Conservation (phyloP, 1,140 invertebrate genomes). For the Hypothenemus hampei region DNA sequence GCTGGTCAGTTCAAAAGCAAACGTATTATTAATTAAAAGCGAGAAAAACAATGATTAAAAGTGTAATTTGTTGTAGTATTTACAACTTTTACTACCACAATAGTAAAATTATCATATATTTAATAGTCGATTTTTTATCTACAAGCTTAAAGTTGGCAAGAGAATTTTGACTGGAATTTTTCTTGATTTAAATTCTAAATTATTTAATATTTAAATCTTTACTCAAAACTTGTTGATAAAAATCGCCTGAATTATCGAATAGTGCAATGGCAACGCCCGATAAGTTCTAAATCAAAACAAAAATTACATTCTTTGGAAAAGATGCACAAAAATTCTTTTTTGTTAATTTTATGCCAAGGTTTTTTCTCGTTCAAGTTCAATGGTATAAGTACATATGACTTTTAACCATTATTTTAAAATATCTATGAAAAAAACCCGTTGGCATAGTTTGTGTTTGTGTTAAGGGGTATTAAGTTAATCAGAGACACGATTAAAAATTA, state of each 20-base stretch:
- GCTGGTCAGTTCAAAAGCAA: slow-evolving; percentile 19
- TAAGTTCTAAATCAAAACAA: slow-evolving; percentile 9
- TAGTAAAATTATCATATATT: slow-evolving; percentile 9
- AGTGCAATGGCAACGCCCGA: slow-evolving; percentile 15
- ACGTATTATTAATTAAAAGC: slow-evolving; percentile 14
- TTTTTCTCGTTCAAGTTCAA: no score
- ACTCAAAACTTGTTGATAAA: not conserved
- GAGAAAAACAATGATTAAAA: slow-evolving; percentile 14
- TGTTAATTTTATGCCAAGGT: no score
- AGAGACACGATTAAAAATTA: slow-evolving; percentile 31
- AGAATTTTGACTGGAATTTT: no score
- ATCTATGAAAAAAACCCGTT: no score
- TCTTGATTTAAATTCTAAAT: no score
- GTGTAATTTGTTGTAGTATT: slow-evolving; percentile 17
- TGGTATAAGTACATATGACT: no score
- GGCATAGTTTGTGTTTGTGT: no score
- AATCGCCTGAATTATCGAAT: not conserved
- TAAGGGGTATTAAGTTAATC: slow-evolving; percentile 1
- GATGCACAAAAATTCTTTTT: slow-evolving; percentile 19
- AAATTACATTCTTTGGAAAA: no score
- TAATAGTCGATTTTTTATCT: slow-evolving; percentile 6
- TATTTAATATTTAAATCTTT: no score
- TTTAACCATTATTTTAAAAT: no score
- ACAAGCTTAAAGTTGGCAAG: not conserved
- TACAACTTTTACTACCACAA: slow-evolving; percentile 16